These are phyloP conservation scores for Murina feae DNA, from an alignment of 2,113 vertebrate genomes.

Conservation along the genomic window DNA sequence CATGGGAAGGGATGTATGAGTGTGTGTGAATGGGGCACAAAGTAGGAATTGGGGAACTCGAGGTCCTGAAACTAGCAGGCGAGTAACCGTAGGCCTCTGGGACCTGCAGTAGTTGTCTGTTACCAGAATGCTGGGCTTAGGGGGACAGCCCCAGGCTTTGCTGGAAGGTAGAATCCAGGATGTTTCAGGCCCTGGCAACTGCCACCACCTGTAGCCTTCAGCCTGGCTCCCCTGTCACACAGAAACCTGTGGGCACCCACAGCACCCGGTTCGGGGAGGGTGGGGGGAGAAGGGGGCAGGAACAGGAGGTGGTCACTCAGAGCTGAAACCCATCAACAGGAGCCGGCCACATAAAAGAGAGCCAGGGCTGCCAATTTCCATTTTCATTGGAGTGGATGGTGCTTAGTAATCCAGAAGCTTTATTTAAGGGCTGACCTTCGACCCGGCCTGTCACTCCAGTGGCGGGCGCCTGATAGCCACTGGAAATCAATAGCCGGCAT, in stretches of 20 bases:
- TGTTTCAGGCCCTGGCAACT: not conserved
- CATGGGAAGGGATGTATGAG: not conserved
- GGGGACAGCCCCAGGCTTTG: not conserved
- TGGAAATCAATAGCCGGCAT: conserved; percentile 87
- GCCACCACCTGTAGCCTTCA: not conserved
- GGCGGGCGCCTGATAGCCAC: conserved; percentile 83
- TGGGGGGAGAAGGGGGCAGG: conserved; percentile 38
- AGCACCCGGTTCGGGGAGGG: not conserved
- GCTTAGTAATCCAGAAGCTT: conserved; percentile 86
- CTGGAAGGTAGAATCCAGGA: not conserved
- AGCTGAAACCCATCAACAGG: conserved; percentile 71
- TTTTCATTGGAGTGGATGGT: conserved; percentile 85
- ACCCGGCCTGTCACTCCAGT: conserved; percentile 85
- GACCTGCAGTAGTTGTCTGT: not conserved
- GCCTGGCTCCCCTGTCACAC: not conserved
- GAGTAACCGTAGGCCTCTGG: not conserved
- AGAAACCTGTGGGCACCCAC: not conserved
- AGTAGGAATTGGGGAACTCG: too few species aligned
- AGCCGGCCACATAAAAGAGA: conserved; percentile 76
- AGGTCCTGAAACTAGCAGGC: not conserved
- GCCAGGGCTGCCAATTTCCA: conserved; percentile 81
- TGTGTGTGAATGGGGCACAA: not conserved
- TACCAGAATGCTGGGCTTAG: not conserved
- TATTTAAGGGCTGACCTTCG: conserved; percentile 92
- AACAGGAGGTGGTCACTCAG: conserved; percentile 17